These are phyloP conservation scores for Hestina assimilis DNA, from an alignment of 1,140 invertebrate species.

Conservation along the genomic window DNA sequence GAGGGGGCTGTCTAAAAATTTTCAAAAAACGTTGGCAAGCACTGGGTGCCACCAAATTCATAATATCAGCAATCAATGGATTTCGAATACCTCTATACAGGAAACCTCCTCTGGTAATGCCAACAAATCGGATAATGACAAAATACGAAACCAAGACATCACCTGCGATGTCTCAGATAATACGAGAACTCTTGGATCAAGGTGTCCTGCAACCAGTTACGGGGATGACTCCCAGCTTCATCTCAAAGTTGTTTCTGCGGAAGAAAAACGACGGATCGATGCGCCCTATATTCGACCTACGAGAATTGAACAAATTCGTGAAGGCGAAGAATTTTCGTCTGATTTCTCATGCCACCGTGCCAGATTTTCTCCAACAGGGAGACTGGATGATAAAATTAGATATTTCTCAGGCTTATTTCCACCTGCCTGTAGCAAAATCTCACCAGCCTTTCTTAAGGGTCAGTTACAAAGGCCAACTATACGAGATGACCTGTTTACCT, in stretches of 20 bases:
- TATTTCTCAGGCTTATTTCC: slow-evolving; percentile 21
- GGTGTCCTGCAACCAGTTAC: background rate
- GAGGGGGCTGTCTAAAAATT: background rate
- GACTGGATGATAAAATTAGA: slow-evolving; percentile 29
- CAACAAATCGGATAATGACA: background rate
- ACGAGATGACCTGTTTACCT: slow-evolving; percentile 17
- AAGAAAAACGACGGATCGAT: slow-evolving; percentile 13
- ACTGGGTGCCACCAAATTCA: background rate
- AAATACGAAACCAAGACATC: slow-evolving; percentile 1
- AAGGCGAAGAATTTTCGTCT: slow-evolving; percentile 13
- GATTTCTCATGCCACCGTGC: slow-evolving; percentile 1
- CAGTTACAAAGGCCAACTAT: slow-evolving; percentile 2
- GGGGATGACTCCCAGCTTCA: background rate
- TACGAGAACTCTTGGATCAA: background rate
- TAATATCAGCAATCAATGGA: background rate
- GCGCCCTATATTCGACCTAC: slow-evolving; percentile 15
- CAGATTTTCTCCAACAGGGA: slow-evolving; percentile 15
- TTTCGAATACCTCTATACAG: slow-evolving; percentile 1
- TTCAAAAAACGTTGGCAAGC: slow-evolving; percentile 4
- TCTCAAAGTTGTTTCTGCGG: slow-evolving; percentile 7
- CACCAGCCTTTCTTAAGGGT: slow-evolving; percentile 15
- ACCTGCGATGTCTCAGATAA: too few species aligned
- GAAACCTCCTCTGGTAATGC: background rate
- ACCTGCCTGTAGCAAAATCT: slow-evolving; percentile 4
- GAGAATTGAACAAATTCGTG: slow-evolving; percentile 14